These are phyloP conservation scores for Vultur gryphus DNA, from an alignment of 2,797 vertebrate species.

Conservation along the genomic window DNA sequence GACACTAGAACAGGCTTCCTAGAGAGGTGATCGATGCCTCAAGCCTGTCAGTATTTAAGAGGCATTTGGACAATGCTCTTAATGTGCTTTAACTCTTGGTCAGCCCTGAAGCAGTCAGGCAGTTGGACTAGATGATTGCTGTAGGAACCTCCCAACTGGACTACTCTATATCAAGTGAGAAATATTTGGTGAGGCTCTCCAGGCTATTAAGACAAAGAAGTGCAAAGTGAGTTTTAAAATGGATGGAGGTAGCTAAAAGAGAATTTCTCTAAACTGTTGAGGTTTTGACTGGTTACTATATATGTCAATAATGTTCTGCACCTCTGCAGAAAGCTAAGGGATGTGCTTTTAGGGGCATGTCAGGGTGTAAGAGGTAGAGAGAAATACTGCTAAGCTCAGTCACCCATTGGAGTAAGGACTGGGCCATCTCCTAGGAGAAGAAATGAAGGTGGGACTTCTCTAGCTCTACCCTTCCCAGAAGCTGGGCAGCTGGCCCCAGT, in stretches of 20 bases:
- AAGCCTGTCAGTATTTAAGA: background rate
- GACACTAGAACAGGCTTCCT: background rate
- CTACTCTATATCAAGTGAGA: background rate
- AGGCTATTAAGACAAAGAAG: background rate
- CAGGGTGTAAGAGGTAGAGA: background rate
- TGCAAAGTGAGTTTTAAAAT: background rate
- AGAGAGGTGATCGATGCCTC: background rate
- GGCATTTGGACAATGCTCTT: background rate
- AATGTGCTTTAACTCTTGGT: background rate
- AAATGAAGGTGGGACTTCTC: background rate
- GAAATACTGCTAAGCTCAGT: background rate
- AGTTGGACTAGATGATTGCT: rapidly evolving
- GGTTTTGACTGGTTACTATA: background rate
- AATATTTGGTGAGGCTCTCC: background rate
- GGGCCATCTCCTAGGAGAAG: background rate
- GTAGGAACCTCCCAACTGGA: background rate
- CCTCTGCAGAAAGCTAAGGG: background rate
- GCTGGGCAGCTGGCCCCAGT: background rate
- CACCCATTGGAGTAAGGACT: background rate
- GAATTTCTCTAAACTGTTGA: background rate
- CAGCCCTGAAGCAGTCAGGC: background rate
- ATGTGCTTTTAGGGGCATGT: background rate
- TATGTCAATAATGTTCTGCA: background rate
- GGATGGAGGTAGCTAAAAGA: background rate
- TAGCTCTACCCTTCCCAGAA: background rate